A percentile compares a stretch with the other conserved stretches of the same genome.
Conservation (phyloP, 2,113 vertebrate genomes). For the human (Homo sapiens) region GRCh38 chr1:25026501-25027000, state of each 20-base stretch:
- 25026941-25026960: too few relatives aligned
- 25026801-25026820: too few relatives aligned
- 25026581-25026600: too few relatives aligned
- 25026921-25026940: neutral
- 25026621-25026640: neutral
- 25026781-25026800: neutral
- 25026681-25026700: accelerated
- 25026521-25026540: neutral
- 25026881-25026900: neutral
- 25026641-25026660: neutral
- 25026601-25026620: accelerated
- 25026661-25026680: neutral
- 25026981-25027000: neutral
- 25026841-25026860: too few relatives aligned
- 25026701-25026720: neutral
- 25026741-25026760: neutral
- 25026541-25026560: neutral
- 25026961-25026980: neutral
- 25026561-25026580: neutral
- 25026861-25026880: neutral
- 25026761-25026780: neutral
- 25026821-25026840: neutral
- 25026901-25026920: neutral
- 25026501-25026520: neutral
- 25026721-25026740: neutral